A percentile compares a stretch with the other conserved stretches of the same genome.
Evolutionary conservation across 1,140 invertebrate genomes (phyloP).

Genomic region (Cotesia chilonis): DNA sequence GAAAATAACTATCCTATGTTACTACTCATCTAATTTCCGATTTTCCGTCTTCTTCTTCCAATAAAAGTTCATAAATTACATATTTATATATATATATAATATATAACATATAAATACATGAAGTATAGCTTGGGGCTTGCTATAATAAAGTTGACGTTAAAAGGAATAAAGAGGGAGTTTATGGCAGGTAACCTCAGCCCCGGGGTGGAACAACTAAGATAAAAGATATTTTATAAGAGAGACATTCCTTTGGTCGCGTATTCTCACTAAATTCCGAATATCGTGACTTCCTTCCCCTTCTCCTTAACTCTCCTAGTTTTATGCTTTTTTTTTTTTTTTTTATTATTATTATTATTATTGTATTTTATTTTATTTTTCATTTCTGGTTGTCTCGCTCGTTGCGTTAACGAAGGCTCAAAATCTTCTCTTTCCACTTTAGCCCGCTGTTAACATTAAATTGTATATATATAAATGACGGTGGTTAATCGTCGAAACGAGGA

Average conservation of each 20-base stretch:
- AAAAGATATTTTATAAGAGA: conserved; percentile 4
- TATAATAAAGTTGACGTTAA: conserved; percentile 19
- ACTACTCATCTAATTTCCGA: no score
- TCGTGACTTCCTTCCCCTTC: conserved; percentile 25
- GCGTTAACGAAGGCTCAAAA: conserved; percentile 27
- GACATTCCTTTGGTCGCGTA: conserved; percentile 36
- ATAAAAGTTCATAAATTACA: no score
- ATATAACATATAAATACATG: not conserved
- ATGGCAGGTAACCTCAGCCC: conserved; percentile 4
- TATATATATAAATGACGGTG: conserved; percentile 9
- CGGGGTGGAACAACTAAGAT: not conserved
- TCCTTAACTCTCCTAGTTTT: not conserved
- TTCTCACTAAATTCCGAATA: conserved; percentile 38
- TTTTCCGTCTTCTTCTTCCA: no score
- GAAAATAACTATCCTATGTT: no score
- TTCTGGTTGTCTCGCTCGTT: not conserved
- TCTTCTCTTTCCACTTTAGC: not conserved
- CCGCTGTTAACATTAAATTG: no score
- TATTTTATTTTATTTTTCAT: no score
- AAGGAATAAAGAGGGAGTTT: conserved; percentile 1
- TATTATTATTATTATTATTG: no score
- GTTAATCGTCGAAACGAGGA: conserved; percentile 36
- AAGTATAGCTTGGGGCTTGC: not conserved
- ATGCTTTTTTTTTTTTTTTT: no score
- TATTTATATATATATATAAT: not conserved